Conservation (phyloP, 2,113 vertebrate genomes). For the Trogon melanurus region DNA sequence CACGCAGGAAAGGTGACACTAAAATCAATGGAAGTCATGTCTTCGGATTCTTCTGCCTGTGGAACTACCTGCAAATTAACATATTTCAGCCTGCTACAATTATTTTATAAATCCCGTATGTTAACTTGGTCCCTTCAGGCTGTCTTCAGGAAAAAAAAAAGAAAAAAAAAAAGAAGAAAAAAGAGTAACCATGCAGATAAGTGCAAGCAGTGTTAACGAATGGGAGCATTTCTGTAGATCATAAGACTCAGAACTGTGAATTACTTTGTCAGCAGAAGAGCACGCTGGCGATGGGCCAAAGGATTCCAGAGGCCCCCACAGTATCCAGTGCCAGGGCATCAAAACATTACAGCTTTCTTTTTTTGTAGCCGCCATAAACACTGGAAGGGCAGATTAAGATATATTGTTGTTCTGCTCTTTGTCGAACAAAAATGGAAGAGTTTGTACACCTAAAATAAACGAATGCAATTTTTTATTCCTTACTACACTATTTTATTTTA, state of each 20-base stretch:
- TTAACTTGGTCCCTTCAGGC: not conserved
- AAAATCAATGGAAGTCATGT: not conserved
- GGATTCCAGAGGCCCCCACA: not conserved
- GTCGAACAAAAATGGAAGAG: not conserved
- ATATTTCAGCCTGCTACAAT: not conserved
- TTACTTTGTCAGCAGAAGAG: not conserved
- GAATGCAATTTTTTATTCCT: not conserved
- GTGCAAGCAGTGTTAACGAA: not conserved
- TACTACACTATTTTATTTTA: not conserved
- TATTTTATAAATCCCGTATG: not conserved
- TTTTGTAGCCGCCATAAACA: not conserved
- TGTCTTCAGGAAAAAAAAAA: not conserved
- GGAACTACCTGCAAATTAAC: constrained; percentile 9
- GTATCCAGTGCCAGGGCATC: not conserved
- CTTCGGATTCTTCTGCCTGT: not conserved
- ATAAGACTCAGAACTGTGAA: not conserved
- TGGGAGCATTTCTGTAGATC: not conserved
- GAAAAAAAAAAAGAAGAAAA: not conserved
- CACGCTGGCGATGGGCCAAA: not conserved
- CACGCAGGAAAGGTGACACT: not conserved
- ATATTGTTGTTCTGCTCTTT: not conserved
- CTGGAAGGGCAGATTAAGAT: not conserved
- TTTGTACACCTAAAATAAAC: not conserved
- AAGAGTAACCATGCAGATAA: not conserved
- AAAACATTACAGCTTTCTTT: not conserved